These are phyloP conservation scores for Ciconia stormi DNA, from an alignment of 2,113 vertebrate species.

Conservation along the genomic window DNA sequence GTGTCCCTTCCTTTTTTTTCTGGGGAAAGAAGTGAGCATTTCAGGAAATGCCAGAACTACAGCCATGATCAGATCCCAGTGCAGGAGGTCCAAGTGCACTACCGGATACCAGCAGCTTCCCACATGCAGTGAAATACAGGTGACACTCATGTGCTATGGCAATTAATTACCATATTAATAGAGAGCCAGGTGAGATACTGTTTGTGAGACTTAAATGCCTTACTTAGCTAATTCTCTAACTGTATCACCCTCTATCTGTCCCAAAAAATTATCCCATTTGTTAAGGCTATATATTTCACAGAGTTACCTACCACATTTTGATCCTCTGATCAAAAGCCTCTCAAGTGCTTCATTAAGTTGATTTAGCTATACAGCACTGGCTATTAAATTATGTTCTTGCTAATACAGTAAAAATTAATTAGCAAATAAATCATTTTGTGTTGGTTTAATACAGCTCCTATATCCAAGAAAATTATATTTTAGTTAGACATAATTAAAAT, in stretches of 20 bases:
- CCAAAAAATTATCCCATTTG: not conserved
- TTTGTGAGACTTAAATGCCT: not conserved
- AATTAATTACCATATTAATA: not conserved
- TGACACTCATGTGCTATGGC: not conserved
- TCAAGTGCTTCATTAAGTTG: not conserved
- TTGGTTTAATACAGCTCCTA: not conserved
- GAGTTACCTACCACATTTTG: not conserved
- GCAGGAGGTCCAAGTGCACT: not conserved
- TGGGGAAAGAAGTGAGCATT: not conserved
- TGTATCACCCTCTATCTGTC: not conserved
- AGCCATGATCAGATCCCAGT: not conserved
- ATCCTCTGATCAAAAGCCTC: not conserved
- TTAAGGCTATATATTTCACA: not conserved
- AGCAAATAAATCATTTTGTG: not conserved
- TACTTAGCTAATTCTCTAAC: not conserved
- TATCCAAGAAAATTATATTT: not conserved
- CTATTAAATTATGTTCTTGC: not conserved
- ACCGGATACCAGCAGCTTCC: not conserved
- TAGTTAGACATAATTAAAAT: not conserved
- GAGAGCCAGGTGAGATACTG: not conserved
- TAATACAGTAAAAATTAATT: not conserved
- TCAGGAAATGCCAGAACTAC: not conserved
- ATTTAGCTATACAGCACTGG: not conserved
- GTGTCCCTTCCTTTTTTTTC: not conserved
- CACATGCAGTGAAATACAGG: fast-evolving